A percentile compares a stretch with the other conserved stretches of the same genome.
phyloP scores from a whole-genome alignment of 2,888 invertebrate genomes.

The Rugalucina vietnamica region DNA sequence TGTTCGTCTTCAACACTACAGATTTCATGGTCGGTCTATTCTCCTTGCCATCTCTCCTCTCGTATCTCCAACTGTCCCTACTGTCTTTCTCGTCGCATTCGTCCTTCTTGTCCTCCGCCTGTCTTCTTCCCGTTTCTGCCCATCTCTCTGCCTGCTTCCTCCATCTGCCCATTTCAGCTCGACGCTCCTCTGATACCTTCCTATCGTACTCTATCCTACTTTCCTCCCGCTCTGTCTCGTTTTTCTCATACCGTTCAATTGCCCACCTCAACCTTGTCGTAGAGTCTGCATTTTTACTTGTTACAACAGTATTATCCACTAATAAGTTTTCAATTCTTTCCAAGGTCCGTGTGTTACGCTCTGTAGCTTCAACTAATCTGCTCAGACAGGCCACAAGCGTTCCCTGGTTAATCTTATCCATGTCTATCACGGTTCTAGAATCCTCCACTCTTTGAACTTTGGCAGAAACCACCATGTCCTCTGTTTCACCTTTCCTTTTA shows the following conservation, averaged over 20 bases:
- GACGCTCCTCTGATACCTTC: not conserved
- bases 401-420: not conserved
- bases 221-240: not conserved
- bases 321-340: not conserved
- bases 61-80: not conserved
- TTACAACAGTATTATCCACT: not conserved
- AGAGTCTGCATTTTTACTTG: not conserved
- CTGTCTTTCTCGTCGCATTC: not conserved
- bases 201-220: not conserved
- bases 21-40: not conserved
- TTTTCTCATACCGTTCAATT: not conserved
- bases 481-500: not conserved
- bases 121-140: not conserved
- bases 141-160: not conserved
- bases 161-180: not conserved
- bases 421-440: not conserved
- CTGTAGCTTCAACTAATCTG: not conserved
- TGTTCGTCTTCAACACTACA: too few species aligned
- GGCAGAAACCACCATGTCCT: not conserved
- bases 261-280: not conserved
- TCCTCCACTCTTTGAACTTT: not conserved
- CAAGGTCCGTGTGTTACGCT: not conserved
- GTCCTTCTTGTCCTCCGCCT: not conserved
- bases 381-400: too few species aligned
- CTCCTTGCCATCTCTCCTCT: not conserved